phyloP scores from a whole-genome alignment of 2,888 invertebrate genomes.

The Acanthococcus lagerstroemiae region DNA sequence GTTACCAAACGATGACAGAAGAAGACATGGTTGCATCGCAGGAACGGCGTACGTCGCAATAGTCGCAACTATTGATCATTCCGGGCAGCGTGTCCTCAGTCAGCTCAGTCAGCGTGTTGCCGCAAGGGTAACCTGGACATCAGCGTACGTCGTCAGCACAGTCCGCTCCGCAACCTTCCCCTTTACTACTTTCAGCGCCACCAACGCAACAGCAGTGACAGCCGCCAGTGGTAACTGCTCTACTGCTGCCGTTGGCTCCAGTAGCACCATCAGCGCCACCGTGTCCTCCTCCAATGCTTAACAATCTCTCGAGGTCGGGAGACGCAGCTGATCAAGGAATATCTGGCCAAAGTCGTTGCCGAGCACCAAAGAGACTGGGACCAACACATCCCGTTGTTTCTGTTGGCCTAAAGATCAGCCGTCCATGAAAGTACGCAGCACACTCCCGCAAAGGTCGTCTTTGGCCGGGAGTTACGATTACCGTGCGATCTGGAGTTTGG shows the following conservation, averaged over 20 bases:
- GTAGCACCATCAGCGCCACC: slow-evolving; percentile 37
- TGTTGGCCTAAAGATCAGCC: too few species aligned
- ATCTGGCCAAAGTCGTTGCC: too few species aligned
- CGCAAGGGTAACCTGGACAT: slow-evolving; percentile 41
- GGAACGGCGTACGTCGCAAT: slow-evolving; percentile 52
- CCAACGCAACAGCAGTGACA: slow-evolving; percentile 44
- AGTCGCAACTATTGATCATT: slow-evolving; percentile 44
- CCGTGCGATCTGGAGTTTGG: too few species aligned
- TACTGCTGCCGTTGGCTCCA: slow-evolving; percentile 47
- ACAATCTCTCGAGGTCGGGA: slow-evolving; percentile 37
- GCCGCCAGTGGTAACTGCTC: slow-evolving; percentile 37
- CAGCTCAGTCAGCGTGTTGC: slow-evolving; percentile 37
- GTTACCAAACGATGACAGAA: slow-evolving; percentile 79
- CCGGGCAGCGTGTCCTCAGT: slow-evolving; percentile 45
- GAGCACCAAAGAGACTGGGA: too few species aligned
- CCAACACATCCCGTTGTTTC: too few species aligned
- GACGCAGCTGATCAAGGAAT: slow-evolving; percentile 56
- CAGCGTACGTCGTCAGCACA: slow-evolving; percentile 51
- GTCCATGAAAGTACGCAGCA: too few species aligned
- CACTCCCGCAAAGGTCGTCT: too few species aligned
- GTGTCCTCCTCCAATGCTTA: slow-evolving; percentile 44
- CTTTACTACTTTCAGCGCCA: slow-evolving; percentile 52
- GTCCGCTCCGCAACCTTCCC: slow-evolving; percentile 50
- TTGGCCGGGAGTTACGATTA: too few species aligned
- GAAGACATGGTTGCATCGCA: slow-evolving; percentile 81